Percentiles rank a stretch among this genome's conserved stretches.
These are phyloP conservation scores for Microcebus ravelobensis DNA, from an alignment of 2,113 vertebrate genomes.

Conservation along the genomic window DNA sequence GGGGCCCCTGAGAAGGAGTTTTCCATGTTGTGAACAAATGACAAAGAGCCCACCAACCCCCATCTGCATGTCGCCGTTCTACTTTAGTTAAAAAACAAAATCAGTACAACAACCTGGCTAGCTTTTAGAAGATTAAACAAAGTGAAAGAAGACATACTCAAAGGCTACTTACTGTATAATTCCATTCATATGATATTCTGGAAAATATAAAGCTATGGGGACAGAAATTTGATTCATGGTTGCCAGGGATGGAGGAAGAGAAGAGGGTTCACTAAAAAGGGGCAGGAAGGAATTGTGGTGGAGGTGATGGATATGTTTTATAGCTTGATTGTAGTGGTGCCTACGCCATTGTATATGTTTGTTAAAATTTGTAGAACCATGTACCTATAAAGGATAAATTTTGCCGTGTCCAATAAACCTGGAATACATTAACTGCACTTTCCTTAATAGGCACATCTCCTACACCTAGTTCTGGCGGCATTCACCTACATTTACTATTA, in stretches of 20 bases:
- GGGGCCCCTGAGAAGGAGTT: not conserved
- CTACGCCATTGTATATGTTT: not conserved
- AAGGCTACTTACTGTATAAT: not conserved
- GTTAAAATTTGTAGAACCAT: not conserved
- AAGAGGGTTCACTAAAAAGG: not conserved
- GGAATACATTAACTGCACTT: not conserved
- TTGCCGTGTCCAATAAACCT: not conserved
- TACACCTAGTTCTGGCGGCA: not conserved
- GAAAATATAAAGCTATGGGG: not conserved
- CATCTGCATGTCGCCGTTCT: not conserved
- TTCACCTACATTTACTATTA: slow-evolving; percentile 55
- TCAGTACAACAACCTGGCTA: not conserved
- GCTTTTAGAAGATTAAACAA: not conserved
- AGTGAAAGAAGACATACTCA: not conserved
- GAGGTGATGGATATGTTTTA: not conserved
- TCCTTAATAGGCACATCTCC: slow-evolving; percentile 18
- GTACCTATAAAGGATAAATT: not conserved
- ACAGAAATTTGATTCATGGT: not conserved
- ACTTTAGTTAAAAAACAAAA: not conserved
- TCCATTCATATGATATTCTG: not conserved
- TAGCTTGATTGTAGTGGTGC: not conserved
- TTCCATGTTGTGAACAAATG: not conserved
- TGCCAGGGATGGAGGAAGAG: not conserved
- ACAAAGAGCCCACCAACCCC: not conserved
- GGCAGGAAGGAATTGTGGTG: not conserved